Percentiles rank a stretch among this genome's conserved stretches.
These are phyloP conservation scores for Gobius niger DNA, from an alignment of 2,113 vertebrate genomes.

Conservation along the genomic window DNA sequence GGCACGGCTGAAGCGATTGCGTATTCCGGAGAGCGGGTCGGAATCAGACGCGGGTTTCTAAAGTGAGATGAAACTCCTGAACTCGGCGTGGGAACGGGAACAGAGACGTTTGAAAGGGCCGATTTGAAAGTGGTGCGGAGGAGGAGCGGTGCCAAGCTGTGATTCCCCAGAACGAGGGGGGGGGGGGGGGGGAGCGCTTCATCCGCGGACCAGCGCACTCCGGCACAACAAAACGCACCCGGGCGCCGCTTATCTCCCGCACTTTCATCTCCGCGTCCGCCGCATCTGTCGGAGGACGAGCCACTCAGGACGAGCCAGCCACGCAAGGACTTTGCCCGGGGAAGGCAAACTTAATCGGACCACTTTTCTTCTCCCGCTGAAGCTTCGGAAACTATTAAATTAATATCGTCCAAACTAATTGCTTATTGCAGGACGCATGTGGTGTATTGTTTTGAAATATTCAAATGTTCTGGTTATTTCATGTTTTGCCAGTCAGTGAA, in stretches of 20 bases:
- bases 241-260: slow-evolving; percentile 37
- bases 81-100: slow-evolving; percentile 5
- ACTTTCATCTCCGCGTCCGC: slow-evolving; percentile 36
- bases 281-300: too few species aligned
- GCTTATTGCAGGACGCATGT: too few species aligned
- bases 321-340: slow-evolving; percentile 4
- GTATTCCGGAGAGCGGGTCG: too few species aligned
- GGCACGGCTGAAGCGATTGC: too few species aligned
- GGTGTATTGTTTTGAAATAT: too few species aligned
- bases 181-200: slow-evolving; percentile 37
- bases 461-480: too few species aligned
- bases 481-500: too few species aligned
- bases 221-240: slow-evolving; percentile 59
- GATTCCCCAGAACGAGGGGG: slow-evolving; percentile 49
- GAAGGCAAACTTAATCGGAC: too few species aligned
- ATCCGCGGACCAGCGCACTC: slow-evolving; percentile 34
- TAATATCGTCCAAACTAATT: too few species aligned
- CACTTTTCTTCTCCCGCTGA: too few species aligned
- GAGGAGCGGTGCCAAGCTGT: slow-evolving; percentile 45
- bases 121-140: slow-evolving; percentile 35
- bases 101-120: slow-evolving; percentile 18
- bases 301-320: slow-evolving; percentile 30
- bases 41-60: not conserved
- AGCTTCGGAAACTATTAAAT: too few species aligned
- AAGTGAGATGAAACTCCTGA: slow-evolving; percentile 25